Conservation (phyloP, 1,140 invertebrate species). For the Plutomurus gul region DNA sequence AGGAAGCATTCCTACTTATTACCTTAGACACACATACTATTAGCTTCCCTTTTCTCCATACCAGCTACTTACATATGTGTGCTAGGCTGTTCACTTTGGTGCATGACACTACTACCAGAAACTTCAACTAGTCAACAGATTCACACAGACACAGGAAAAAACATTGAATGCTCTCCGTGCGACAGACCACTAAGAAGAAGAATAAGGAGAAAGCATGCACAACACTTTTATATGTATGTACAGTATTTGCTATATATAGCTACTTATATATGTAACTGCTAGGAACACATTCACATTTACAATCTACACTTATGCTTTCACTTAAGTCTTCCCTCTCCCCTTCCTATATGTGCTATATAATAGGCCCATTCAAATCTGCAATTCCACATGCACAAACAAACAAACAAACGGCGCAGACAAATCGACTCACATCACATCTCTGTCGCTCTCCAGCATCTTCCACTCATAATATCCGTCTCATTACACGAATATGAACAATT, state of each 20-base stretch:
- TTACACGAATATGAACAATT: conserved; percentile 13
- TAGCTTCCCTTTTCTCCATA: too few species aligned
- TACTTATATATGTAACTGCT: not conserved
- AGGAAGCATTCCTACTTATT: conserved; percentile 29
- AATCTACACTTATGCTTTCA: conserved; percentile 27
- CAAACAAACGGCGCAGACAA: not conserved
- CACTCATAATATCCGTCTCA: not conserved
- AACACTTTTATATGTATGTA: too few species aligned
- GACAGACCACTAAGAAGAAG: too few species aligned
- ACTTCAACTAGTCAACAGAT: too few species aligned
- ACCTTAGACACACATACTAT: conserved; percentile 24
- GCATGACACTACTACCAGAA: too few species aligned
- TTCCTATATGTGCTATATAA: not conserved
- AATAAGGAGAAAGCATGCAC: too few species aligned
- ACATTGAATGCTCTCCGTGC: too few species aligned
- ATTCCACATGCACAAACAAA: not conserved
- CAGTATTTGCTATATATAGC: too few species aligned
- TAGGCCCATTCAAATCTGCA: not conserved
- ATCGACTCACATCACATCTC: not conserved
- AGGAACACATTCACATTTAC: not conserved
- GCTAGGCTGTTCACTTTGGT: too few species aligned
- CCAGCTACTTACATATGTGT: too few species aligned
- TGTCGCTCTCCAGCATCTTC: not conserved
- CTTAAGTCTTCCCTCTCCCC: not conserved
- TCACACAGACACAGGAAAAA: too few species aligned